A percentile compares a stretch with the other conserved stretches of the same genome.
phyloP scores from a whole-genome alignment of 2,797 vertebrate species.

The Salarias fasciatus region DNA sequence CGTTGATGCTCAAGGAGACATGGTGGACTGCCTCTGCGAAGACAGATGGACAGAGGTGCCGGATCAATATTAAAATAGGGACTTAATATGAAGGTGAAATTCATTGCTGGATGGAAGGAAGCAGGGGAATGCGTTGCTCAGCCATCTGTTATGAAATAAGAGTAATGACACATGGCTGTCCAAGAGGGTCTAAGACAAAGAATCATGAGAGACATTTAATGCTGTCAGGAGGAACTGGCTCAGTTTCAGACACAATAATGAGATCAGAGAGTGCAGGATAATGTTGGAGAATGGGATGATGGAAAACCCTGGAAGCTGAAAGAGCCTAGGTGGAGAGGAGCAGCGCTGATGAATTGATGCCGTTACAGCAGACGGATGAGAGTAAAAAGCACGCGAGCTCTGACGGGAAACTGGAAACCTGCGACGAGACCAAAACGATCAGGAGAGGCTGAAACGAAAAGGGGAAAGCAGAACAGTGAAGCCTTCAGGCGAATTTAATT shows the following conservation, averaged over 20 bases:
- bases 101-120: slow-evolving; percentile 11
- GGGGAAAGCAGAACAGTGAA: slow-evolving; percentile 16
- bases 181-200: slow-evolving; percentile 54
- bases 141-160: slow-evolving; percentile 39
- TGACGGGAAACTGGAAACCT: slow-evolving; percentile 42
- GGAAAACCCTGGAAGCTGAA: slow-evolving; percentile 59
- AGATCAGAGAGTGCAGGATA: slow-evolving; percentile 54
- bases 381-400: slow-evolving; percentile 39
- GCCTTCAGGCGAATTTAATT: slow-evolving; percentile 59
- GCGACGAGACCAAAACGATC: slow-evolving; percentile 18
- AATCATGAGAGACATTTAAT: slow-evolving; percentile 69
- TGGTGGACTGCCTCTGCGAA: slow-evolving; percentile 80
- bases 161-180: slow-evolving; percentile 52
- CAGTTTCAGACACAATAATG: slow-evolving; percentile 63
- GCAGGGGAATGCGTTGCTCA: slow-evolving; percentile 22
- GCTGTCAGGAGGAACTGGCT: slow-evolving; percentile 66
- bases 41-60: slow-evolving; percentile 14
- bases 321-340: slow-evolving; percentile 62
- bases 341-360: slow-evolving; percentile 65
- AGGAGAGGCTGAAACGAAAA: slow-evolving; percentile 33
- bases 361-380: slow-evolving; percentile 51
- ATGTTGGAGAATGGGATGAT: slow-evolving; percentile 57
- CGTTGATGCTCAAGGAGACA: slow-evolving; percentile 81
- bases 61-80: slow-evolving; percentile 11
- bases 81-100: slow-evolving; percentile 23